Evolutionary conservation across 2,888 invertebrate species (phyloP), one percentile per base, ranked within the genome.

Genomic region (Brachypalpus laphriformis): DNA sequence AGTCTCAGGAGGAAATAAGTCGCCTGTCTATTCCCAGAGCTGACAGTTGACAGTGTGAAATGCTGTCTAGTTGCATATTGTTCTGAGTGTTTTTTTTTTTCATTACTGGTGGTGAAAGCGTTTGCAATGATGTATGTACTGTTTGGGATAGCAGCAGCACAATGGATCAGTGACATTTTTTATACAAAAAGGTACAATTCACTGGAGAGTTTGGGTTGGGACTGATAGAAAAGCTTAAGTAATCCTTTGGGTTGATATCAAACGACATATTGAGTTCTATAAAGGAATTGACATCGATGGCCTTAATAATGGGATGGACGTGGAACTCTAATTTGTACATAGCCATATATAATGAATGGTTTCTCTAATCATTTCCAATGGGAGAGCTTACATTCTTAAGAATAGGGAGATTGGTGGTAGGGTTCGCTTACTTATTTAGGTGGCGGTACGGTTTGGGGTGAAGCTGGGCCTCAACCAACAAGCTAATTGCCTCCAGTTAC

Each of bases 41-140:
- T 83, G 83, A 70, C 83, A 83, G 83, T 83, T 83, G 80, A 83
- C 80, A 83, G 74, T 83, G 78, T 83, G 80, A 83, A 83, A 80
- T 83, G 80, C 80, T 83, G 83, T 80, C 83, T 83, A 75, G 70
- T 80, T 51, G 74, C 56, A 63, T 49, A 78, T 65, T 83, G 74
- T 74, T 56, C 70, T 80, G 80, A 74, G 54, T 74, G 78, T 66
- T 78, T 78, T 82, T n/a, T 40, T 40, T 40, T 9, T 34, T 34
- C 59, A 57, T 77, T 82, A 56, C 65, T 77, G 51, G 71, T 63
- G 78, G 40, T 81, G 31, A 47, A 61, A 47, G 61, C 22, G 54
- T 2, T 18, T 7, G 16, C 20, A 40, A 40, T 47, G 63, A 42
- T 54, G 61, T 68, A 5, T 3, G 5, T 28, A 5, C 20, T 72